Base-by-base conservation (phyloP, 2,888 invertebrate genomes). In the Spodoptera exigua region DNA sequence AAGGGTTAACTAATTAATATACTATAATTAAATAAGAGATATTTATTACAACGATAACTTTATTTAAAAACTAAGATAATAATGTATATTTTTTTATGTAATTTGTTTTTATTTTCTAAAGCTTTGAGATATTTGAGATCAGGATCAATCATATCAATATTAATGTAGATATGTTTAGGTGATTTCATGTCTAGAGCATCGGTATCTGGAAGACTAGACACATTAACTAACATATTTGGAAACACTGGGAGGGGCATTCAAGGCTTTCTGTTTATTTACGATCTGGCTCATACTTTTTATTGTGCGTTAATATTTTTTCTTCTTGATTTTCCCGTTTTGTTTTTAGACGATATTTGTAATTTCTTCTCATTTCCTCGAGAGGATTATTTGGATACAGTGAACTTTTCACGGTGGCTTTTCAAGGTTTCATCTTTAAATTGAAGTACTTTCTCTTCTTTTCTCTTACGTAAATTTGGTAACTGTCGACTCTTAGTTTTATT, bases 31-130 rank as follows among this genome's bases (percentile, higher is more conserved):
- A 27, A 27, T 27, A 27, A 27, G 27, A 27, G 9, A 27, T 27
- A 27, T 9, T 5, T 9, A 27, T 21, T 27, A 9, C 27, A 27
- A 27, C 27, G 7, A 27, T 27, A 27, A 27, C 7, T 27, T 27
- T 27, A 27, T 27, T 27, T 9, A 27, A 27, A 27, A 27, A 27
- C n/a, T n/a, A n/a, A n/a, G n/a, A n/a, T n/a, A n/a, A n/a, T n/a
- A n/a, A n/a, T n/a, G n/a, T n/a, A n/a, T n/a, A n/a, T n/a, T n/a
- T n/a, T n/a, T n/a, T 78, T 83, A 13, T 79, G 36, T 3, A 78
- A 59, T 66, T 79, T 82, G 46, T 80, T 86, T 64, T 81, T 58
- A 43, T 81, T 81, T n/a, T 73, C 78, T 37, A 83, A 61, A 5
- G 74, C n/a, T n/a, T n/a, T n/a, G n/a, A n/a, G n/a, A n/a, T n/a